Percentiles rank a stretch among this genome's conserved stretches.
These are phyloP conservation scores for Nymphicus hollandicus DNA, from an alignment of 2,113 vertebrate species.

Conservation along the genomic window DNA sequence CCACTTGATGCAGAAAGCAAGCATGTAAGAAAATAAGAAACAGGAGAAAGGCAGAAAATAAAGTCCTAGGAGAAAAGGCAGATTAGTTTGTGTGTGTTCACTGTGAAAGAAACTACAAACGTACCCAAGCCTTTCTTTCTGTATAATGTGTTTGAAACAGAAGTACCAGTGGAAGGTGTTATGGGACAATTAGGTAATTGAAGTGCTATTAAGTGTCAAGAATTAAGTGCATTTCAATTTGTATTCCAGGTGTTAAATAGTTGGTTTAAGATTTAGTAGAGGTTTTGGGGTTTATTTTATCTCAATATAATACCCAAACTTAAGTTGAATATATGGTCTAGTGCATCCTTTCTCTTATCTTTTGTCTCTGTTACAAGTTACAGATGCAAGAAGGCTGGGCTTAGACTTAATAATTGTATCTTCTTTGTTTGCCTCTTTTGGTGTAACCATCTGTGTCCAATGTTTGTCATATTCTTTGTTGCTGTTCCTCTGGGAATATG, in stretches of 20 bases:
- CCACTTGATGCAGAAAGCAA: background rate
- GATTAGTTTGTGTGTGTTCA: background rate
- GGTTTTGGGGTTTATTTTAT: background rate
- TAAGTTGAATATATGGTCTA: background rate
- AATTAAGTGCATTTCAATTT: background rate
- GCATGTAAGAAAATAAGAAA: background rate
- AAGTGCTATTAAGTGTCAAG: background rate
- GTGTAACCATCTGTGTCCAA: background rate
- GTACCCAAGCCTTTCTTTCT: background rate
- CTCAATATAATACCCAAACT: background rate
- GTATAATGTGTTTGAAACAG: background rate
- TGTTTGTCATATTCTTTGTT: background rate
- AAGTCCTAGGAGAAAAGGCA: background rate
- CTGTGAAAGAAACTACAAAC: background rate
- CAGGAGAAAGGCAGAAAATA: background rate
- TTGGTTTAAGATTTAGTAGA: background rate
- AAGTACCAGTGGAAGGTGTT: background rate
- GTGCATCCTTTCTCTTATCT: background rate
- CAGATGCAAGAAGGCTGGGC: background rate
- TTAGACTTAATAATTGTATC: background rate
- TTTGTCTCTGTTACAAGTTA: background rate
- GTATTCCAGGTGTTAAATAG: background rate
- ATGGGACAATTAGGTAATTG: background rate
- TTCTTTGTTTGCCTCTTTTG: background rate
- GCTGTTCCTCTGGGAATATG: background rate